phyloP scores from a whole-genome alignment of 2,888 invertebrate species.

The Conchocele bisecta region DNA sequence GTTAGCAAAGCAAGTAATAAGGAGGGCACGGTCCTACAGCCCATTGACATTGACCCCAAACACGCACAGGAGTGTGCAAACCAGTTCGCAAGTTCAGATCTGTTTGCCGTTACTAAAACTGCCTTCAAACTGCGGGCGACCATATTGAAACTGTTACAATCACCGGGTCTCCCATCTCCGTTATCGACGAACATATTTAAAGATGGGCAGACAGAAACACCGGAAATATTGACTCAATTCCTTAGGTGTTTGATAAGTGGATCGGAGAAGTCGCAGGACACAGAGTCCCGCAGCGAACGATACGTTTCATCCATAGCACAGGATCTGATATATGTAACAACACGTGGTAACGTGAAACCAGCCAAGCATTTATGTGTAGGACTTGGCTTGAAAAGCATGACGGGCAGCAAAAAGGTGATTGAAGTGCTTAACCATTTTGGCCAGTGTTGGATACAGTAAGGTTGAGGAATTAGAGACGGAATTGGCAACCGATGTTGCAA shows the following conservation, averaged over 20 bases:
- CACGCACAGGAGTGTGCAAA: not conserved
- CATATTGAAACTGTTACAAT: not conserved
- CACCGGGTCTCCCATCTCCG: not conserved
- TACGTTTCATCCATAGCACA: conserved; percentile 7
- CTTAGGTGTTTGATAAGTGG: conserved; percentile 8
- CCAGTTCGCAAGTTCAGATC: not conserved
- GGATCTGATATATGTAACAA: conserved; percentile 14
- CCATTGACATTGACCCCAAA: not conserved
- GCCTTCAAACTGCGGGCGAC: no score
- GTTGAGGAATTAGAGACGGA: conserved; percentile 47
- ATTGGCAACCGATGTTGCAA: conserved; percentile 17
- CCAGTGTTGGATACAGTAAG: conserved; percentile 29
- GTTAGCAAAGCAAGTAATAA: conserved; percentile 12
- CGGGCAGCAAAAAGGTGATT: conserved; percentile 35
- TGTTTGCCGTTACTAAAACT: no score
- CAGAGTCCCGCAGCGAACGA: no score
- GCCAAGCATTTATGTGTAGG: conserved; percentile 39
- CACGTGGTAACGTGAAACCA: conserved; percentile 32
- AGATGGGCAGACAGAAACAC: conserved; percentile 7
- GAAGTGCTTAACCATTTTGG: conserved; percentile 44
- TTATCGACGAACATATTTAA: conserved; percentile 5
- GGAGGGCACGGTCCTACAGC: conserved; percentile 4
- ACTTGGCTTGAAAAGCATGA: conserved; percentile 39
- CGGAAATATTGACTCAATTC: conserved; percentile 1
- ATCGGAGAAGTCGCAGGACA: not conserved